Evolutionary conservation across 2,113 vertebrate genomes (phyloP).

Genomic region (Melozone crissalis): DNA sequence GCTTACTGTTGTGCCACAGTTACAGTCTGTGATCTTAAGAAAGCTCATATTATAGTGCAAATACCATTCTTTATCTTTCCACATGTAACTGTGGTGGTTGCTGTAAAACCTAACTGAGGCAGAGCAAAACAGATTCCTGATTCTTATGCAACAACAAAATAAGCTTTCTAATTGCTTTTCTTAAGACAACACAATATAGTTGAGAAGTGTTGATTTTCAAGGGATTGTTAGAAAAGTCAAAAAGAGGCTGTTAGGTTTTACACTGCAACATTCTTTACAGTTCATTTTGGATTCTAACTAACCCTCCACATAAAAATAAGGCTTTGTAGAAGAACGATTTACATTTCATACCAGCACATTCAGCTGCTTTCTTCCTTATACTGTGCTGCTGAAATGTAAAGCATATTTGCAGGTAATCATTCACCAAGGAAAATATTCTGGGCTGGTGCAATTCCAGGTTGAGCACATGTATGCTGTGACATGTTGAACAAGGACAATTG

Average conservation of each 20-base stretch:
- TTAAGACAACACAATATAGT: neutral
- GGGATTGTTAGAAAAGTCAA: neutral
- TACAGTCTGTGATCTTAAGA: neutral
- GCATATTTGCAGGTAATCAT: neutral
- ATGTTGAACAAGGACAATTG: neutral
- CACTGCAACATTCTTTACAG: neutral
- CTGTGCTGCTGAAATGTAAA: constrained; percentile 4
- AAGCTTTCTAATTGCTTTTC: neutral
- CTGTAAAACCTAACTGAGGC: neutral
- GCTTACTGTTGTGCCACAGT: neutral
- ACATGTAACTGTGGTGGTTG: neutral
- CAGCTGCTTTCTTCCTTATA: neutral
- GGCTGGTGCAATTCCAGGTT: neutral
- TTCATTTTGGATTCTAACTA: neutral
- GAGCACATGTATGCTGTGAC: neutral
- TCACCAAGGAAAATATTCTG: constrained; percentile 7
- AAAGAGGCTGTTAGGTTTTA: neutral
- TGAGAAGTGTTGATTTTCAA: neutral
- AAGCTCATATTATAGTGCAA: neutral
- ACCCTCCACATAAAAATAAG: neutral
- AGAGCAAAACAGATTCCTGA: neutral
- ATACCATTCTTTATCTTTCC: neutral
- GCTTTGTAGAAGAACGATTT: neutral
- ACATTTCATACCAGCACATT: neutral
- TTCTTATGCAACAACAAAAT: neutral